Conservation (phyloP, 2,888 invertebrate species). For the Suillia variegata region DNA sequence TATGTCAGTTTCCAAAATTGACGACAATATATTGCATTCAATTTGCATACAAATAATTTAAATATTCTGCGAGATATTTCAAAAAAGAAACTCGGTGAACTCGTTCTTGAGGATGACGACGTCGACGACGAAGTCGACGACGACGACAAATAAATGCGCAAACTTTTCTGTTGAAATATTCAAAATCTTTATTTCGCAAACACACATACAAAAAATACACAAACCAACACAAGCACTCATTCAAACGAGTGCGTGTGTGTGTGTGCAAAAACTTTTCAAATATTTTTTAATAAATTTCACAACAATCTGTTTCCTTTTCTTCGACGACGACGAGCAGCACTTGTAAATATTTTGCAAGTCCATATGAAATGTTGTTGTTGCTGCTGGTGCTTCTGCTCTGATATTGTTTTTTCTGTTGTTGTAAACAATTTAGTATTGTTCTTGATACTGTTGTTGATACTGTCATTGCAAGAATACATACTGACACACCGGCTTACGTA, state of each 20-base stretch:
- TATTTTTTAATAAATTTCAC: conserved; percentile 44
- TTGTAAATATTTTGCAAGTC: conserved; percentile 9
- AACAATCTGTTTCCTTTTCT: conserved; percentile 38
- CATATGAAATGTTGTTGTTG: conserved; percentile 19
- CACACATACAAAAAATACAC: not conserved
- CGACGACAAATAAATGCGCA: not conserved
- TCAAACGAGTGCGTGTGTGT: not conserved
- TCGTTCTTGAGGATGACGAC: too few relatives aligned
- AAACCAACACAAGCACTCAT: not conserved
- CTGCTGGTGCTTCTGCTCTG: conserved; percentile 12
- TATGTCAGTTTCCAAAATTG: too few relatives aligned
- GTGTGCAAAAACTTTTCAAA: conserved; percentile 43
- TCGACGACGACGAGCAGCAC: conserved; percentile 20
- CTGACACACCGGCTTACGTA: conserved; percentile 23
- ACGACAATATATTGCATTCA: too few relatives aligned
- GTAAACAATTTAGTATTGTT: conserved; percentile 18
- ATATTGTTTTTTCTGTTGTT: conserved; percentile 13
- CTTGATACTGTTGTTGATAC: conserved; percentile 24
- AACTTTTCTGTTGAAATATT: conserved; percentile 24
- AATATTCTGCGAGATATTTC: too few relatives aligned
- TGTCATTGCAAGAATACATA: conserved; percentile 27
- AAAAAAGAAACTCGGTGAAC: too few relatives aligned
- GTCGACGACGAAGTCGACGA: too few relatives aligned
- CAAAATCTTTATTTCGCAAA: conserved; percentile 23
- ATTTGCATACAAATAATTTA: too few relatives aligned